phyloP scores from a whole-genome alignment of 2,797 vertebrate genomes.

The Denticeps clupeoides region DNA sequence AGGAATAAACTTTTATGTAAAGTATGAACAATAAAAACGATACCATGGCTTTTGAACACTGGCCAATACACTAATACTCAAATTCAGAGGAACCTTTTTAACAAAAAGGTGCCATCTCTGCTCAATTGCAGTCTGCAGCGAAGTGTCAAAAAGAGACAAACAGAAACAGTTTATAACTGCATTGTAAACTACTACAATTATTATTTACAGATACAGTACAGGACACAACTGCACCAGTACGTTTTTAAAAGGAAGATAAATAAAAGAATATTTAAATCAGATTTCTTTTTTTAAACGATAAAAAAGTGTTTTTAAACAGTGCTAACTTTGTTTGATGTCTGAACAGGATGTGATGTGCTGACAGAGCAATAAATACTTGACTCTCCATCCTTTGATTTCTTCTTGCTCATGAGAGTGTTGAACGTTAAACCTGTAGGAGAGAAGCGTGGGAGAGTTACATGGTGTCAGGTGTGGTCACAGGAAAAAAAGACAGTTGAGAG shows the following conservation, averaged over 20 bases:
- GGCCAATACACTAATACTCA: constrained; percentile 9
- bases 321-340: constrained; percentile 30
- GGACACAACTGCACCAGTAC: constrained; percentile 33
- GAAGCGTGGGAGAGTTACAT: neutral
- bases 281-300: constrained; percentile 23
- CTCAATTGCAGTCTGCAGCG: constrained; percentile 44
- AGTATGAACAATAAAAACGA: constrained; percentile 15
- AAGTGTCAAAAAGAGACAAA: constrained; percentile 38
- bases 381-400: constrained; percentile 11
- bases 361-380: constrained; percentile 28
- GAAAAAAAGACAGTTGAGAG: neutral
- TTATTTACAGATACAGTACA: constrained; percentile 51
- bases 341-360: constrained; percentile 18
- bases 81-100: constrained; percentile 9
- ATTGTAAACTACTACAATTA: constrained; percentile 42
- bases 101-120: constrained; percentile 12
- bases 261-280: constrained; percentile 38
- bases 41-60: constrained; percentile 12
- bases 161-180: constrained; percentile 31
- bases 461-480: no score
- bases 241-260: constrained; percentile 33
- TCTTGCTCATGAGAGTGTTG: constrained; percentile 17
- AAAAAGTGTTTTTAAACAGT: constrained; percentile 30
- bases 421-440: constrained; percentile 34
- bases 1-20: constrained; percentile 17